A percentile compares a stretch with the other conserved stretches of the same genome.
phyloP scores from a whole-genome alignment of 1,140 invertebrate species.

The Euwallacea similis region DNA sequence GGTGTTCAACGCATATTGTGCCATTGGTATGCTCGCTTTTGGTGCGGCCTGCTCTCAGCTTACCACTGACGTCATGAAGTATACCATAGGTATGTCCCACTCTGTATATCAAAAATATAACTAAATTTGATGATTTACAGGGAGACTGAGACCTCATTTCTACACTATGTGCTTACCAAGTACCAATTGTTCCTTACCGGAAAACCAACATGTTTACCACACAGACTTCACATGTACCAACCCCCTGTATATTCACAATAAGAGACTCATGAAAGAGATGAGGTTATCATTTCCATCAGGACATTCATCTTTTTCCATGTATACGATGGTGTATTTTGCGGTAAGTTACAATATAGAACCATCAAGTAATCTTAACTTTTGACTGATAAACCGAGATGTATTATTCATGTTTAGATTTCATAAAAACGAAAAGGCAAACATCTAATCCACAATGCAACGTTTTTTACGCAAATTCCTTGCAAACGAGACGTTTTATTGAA shows the following conservation, averaged over 20 bases:
- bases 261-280: conserved; percentile 66
- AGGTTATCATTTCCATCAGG: conserved; percentile 81
- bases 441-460: not conserved
- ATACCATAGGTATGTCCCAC: conserved; percentile 70
- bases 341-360: conserved; percentile 61
- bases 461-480: not conserved
- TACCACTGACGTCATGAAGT: conserved; percentile 88
- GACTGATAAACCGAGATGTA: not conserved
- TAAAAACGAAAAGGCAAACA: not conserved
- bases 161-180: conserved; percentile 71
- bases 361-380: not conserved
- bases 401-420: not conserved
- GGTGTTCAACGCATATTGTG: conserved; percentile 71
- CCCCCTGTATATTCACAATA: conserved; percentile 54
- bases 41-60: conserved; percentile 81
- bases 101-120: not conserved
- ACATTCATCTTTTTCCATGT: conserved; percentile 79
- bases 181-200: conserved; percentile 53
- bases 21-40: conserved; percentile 80
- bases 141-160: conserved; percentile 87
- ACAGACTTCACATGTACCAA: conserved; percentile 65
- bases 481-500: not conserved
- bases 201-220: conserved; percentile 64
- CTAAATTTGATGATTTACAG: conserved; percentile 14
- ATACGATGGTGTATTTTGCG: conserved; percentile 77